A percentile compares a stretch with the other conserved stretches of the same genome.
Evolutionary conservation across 2,797 vertebrate species (phyloP).

Genomic region (Enteromius mattozi): DNA sequence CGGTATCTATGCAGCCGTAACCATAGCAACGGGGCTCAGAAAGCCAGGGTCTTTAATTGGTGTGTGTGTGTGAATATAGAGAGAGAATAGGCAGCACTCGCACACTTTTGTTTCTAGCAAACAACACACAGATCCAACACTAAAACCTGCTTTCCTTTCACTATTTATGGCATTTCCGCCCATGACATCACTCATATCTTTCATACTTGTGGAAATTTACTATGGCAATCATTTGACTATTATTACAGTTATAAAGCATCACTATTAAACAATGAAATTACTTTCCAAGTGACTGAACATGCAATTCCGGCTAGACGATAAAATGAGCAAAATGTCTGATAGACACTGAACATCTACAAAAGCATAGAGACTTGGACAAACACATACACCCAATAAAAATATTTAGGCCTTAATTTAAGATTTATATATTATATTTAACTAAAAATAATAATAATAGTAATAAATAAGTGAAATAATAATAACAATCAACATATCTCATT

Average conservation of each 20-base stretch:
- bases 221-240: neutral
- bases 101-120: conserved; percentile 76
- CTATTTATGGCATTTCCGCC: neutral
- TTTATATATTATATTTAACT: neutral
- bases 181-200: neutral
- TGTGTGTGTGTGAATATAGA: conserved; percentile 74
- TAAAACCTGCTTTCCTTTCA: neutral
- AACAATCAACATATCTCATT: neutral
- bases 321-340: neutral
- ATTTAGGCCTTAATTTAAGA: neutral
- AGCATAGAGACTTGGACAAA: neutral
- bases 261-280: neutral
- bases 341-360: neutral
- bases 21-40: conserved; percentile 82
- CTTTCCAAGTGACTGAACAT: conserved; percentile 3
- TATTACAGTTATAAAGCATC: conserved; percentile 7
- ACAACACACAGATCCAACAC: conserved; percentile 39
- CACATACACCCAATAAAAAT: neutral
- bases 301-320: neutral
- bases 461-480: neutral
- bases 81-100: conserved; percentile 83
- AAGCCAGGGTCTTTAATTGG: conserved; percentile 80
- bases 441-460: neutral
- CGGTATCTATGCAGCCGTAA: conserved; percentile 78
- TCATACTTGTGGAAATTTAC: neutral